These are phyloP conservation scores for Brachylomia viminalis DNA, from an alignment of 2,888 invertebrate species.

Conservation along the genomic window DNA sequence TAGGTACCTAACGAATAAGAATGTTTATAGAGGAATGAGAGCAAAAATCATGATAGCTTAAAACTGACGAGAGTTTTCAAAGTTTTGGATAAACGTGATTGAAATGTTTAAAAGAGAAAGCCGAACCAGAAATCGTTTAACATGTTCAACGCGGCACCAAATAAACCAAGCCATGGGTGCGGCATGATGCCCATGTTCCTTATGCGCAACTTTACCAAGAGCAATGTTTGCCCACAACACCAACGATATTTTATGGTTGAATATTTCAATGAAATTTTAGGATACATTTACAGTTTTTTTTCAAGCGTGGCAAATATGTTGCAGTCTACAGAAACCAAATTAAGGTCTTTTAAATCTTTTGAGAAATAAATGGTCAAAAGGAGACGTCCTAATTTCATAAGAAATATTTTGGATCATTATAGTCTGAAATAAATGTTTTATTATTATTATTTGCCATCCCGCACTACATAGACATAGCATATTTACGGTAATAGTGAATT, in stretches of 20 bases:
- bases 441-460: too few relatives aligned
- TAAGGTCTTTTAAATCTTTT: background rate
- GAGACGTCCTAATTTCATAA: background rate
- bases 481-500: background rate
- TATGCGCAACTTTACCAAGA: background rate
- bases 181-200: background rate
- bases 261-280: background rate
- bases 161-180: background rate
- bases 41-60: background rate
- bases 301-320: background rate
- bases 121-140: background rate
- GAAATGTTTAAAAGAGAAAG: background rate
- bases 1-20: background rate
- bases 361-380: background rate
- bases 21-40: background rate
- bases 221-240: background rate
- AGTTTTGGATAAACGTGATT: too few relatives aligned
- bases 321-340: background rate
- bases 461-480: background rate
- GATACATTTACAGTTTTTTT: background rate
- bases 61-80: background rate
- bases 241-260: background rate
- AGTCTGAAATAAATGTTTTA: too few relatives aligned
- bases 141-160: background rate
- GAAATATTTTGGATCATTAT: too few relatives aligned